A percentile compares a stretch with the other conserved stretches of the same genome.
Evolutionary conservation across 2,113 vertebrate species (phyloP).

Genomic region (Rhineura floridana): DNA sequence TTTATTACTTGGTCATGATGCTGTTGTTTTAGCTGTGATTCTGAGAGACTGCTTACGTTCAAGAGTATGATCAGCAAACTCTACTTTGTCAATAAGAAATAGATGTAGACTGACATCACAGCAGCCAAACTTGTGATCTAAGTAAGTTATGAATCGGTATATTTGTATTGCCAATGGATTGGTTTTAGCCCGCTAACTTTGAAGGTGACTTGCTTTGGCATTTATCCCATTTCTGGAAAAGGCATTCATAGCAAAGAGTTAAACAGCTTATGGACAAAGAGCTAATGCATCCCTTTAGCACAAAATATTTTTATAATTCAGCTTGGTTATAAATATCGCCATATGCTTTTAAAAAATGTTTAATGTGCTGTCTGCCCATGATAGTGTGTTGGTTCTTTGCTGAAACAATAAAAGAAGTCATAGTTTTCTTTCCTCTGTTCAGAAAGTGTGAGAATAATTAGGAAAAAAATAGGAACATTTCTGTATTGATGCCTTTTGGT

Average conservation of each 20-base stretch:
- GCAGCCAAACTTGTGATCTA: background rate
- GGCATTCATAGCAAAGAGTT: constrained; percentile 18
- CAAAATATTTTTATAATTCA: constrained; percentile 41
- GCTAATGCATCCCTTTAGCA: constrained; percentile 37
- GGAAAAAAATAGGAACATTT: background rate
- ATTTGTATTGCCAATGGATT: constrained; percentile 12
- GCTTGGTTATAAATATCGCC: constrained; percentile 49
- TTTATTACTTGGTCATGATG: constrained; percentile 58
- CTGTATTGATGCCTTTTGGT: background rate
- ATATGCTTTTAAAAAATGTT: constrained; percentile 32
- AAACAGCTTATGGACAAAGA: constrained; percentile 28
- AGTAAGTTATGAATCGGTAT: constrained; percentile 4
- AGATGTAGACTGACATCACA: constrained; percentile 11
- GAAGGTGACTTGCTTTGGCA: constrained; percentile 1
- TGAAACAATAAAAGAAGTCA: constrained; percentile 33
- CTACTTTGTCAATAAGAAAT: constrained; percentile 54
- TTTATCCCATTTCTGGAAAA: background rate
- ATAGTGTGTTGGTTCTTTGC: constrained; percentile 10
- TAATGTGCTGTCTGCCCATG: accelerated
- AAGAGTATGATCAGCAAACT: constrained; percentile 40
- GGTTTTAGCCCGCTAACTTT: background rate
- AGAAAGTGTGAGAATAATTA: constrained; percentile 20
- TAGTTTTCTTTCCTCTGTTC: constrained; percentile 21
- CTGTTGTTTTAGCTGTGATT: constrained; percentile 22
- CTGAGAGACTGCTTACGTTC: constrained; percentile 5